Evolutionary conservation across 2,888 invertebrate species (phyloP).

Genomic region (Labia minor): DNA sequence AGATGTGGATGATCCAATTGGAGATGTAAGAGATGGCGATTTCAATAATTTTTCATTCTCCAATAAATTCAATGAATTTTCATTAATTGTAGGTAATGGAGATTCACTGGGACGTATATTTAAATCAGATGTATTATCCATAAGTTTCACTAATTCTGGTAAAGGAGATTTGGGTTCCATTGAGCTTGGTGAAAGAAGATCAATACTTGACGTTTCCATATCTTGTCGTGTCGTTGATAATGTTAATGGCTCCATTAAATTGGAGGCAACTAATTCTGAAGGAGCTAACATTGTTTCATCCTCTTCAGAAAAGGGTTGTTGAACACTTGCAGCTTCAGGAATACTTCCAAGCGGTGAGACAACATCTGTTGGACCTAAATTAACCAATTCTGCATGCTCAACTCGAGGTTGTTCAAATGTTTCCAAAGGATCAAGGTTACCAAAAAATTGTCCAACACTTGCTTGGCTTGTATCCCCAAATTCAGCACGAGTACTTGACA

Average conservation of each 20-base stretch:
- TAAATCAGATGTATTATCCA: neutral
- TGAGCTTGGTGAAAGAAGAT: neutral
- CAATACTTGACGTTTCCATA: neutral
- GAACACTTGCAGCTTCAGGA: neutral
- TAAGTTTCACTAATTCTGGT: slow-evolving; percentile 15
- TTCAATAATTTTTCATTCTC: neutral
- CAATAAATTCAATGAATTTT: neutral
- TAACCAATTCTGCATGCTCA: neutral
- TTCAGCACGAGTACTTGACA: slow-evolving; percentile 42
- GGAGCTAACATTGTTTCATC: neutral
- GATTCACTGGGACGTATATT: neutral
- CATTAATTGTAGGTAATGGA: neutral
- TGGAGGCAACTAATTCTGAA: neutral
- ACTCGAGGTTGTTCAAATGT: neutral
- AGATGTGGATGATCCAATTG: neutral
- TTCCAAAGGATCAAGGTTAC: neutral
- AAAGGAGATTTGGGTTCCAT: slow-evolving; percentile 23
- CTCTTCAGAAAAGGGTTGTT: neutral
- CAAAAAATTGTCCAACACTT: neutral
- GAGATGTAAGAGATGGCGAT: neutral
- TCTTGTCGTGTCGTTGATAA: neutral
- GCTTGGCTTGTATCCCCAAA: slow-evolving; percentile 37
- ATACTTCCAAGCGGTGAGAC: slow-evolving; percentile 19
- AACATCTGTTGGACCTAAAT: slow-evolving; percentile 14
- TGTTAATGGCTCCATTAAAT: neutral